These are phyloP conservation scores for Metaphire vulgaris DNA, from an alignment of 1,140 invertebrate genomes.

Conservation along the genomic window DNA sequence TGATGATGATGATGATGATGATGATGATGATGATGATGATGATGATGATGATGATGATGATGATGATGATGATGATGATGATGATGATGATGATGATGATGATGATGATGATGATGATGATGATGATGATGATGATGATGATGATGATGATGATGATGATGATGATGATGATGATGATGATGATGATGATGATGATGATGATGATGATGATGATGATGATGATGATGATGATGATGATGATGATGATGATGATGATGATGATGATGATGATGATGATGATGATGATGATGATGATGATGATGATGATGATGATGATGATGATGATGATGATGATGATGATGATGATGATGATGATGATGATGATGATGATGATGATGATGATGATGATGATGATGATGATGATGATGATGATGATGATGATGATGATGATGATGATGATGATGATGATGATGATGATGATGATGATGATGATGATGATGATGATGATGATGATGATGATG, in stretches of 20 bases:
- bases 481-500: neutral
- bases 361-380: neutral
- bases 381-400: neutral
- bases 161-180: neutral
- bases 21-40: neutral
- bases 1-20: neutral
- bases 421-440: neutral
- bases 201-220: neutral
- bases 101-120: neutral
- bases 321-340: neutral
- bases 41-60: neutral
- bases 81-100: neutral
- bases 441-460: neutral
- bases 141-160: neutral
- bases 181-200: neutral
- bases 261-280: neutral
- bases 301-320: neutral
- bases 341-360: neutral
- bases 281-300: neutral
- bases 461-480: neutral
- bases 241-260: neutral
- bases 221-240: neutral
- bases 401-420: neutral
- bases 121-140: neutral
- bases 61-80: neutral